These are phyloP conservation scores for Raja brachyura DNA, from an alignment of 2,113 vertebrate genomes.

Conservation along the genomic window DNA sequence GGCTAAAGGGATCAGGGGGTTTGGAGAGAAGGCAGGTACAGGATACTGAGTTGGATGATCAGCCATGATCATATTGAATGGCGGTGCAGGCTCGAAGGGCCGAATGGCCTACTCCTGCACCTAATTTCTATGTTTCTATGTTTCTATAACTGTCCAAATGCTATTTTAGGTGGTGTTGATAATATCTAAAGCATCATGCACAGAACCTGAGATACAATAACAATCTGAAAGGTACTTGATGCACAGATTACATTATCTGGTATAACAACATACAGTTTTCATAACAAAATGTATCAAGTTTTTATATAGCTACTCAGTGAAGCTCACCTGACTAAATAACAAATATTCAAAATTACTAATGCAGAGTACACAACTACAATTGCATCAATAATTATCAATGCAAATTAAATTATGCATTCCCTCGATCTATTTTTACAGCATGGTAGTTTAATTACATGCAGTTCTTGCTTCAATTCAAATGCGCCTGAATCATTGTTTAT, in stretches of 20 bases:
- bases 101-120: too few relatives aligned
- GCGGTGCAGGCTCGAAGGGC: too few relatives aligned
- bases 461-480: too few relatives aligned
- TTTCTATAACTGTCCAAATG: conserved; percentile 60
- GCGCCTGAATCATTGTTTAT: too few relatives aligned
- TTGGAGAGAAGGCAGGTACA: too few relatives aligned
- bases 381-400: neutral
- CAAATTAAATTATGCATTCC: neutral
- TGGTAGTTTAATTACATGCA: neutral
- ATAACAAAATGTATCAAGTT: conserved; percentile 97
- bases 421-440: neutral
- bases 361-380: conserved; percentile 36
- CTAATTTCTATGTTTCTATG: too few relatives aligned
- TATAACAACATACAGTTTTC: conserved; percentile 64
- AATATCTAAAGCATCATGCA: conserved; percentile 75
- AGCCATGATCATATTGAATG: too few relatives aligned
- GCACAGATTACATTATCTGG: conserved; percentile 88
- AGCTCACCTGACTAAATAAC: conserved; percentile 96
- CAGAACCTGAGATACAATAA: conserved; percentile 89
- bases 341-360: conserved; percentile 70
- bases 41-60: too few relatives aligned
- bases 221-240: conserved; percentile 95
- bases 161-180: conserved; percentile 70
- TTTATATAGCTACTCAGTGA: conserved; percentile 96
- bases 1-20: too few relatives aligned